These are phyloP conservation scores for Anarsia innoxiella DNA, from an alignment of 2,888 invertebrate genomes.

Conservation along the genomic window DNA sequence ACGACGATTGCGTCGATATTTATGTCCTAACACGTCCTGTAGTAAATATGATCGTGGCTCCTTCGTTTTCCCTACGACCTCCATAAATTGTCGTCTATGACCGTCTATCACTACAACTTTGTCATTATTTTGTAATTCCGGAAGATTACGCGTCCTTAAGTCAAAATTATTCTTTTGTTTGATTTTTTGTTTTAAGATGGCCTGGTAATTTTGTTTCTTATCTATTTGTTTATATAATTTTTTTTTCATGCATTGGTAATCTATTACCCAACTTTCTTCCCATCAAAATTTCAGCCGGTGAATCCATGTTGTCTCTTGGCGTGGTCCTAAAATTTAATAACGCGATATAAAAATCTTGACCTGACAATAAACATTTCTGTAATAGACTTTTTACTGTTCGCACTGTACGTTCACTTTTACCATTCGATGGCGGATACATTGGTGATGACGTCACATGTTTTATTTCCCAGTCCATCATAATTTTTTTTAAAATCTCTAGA, in stretches of 20 bases:
- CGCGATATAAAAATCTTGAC: not conserved
- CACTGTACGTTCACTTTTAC: constrained; percentile 15
- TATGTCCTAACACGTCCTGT: not conserved
- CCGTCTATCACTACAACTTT: not conserved
- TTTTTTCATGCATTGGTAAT: not conserved
- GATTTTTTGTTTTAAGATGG: not conserved
- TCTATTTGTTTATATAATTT: not conserved
- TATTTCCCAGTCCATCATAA: constrained; percentile 13
- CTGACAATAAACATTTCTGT: not conserved
- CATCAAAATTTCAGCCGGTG: not conserved
- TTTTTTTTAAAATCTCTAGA: constrained; percentile 10
- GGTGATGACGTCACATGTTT: constrained; percentile 19
- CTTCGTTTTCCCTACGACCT: not conserved
- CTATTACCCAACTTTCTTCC: not conserved
- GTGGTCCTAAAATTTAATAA: not conserved
- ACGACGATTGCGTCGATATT: not conserved
- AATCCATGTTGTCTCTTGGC: not conserved
- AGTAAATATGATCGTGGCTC: not conserved
- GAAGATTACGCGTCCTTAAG: not conserved
- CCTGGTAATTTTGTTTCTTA: not conserved
- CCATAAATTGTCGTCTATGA: not conserved
- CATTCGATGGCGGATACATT: constrained; percentile 17
- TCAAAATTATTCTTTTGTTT: not conserved
- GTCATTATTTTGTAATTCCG: not conserved
- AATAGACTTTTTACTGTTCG: constrained; percentile 19